Conservation (phyloP, 2,797 vertebrate species). For the Thalassophryne amazonica region DNA sequence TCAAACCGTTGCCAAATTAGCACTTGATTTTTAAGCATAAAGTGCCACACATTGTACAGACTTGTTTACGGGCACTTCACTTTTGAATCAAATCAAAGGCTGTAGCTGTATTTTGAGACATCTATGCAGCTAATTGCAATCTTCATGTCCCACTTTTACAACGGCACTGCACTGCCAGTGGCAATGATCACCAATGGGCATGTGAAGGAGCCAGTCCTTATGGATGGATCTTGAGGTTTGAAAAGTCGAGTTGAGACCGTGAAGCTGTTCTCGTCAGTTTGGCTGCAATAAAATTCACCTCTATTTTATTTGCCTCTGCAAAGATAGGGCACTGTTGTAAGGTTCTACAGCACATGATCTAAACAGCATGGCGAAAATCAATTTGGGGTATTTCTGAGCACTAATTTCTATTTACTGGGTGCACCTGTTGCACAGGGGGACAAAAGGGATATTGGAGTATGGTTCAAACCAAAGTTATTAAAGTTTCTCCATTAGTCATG, state of each 20-base stretch:
- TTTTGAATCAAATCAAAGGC: too few relatives aligned
- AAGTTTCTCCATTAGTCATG: too few relatives aligned
- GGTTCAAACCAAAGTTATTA: too few relatives aligned
- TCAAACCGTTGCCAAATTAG: neutral
- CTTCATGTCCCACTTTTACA: neutral
- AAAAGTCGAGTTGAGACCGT: neutral
- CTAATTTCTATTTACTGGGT: too few relatives aligned
- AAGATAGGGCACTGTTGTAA: too few relatives aligned
- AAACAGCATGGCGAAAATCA: too few relatives aligned
- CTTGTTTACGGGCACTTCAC: too few relatives aligned
- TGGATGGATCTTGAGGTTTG: neutral
- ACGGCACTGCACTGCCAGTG: neutral
- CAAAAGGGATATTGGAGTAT: too few relatives aligned
- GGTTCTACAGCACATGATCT: too few relatives aligned
- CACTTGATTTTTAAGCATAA: neutral
- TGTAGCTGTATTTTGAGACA: neutral
- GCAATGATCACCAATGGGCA: neutral
- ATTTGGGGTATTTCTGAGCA: too few relatives aligned
- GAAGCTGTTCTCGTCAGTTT: conserved; percentile 5
- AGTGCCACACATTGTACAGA: neutral
- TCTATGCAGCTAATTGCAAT: neutral
- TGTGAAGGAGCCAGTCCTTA: neutral
- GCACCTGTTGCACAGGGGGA: too few relatives aligned
- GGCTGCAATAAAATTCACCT: conserved; percentile 17
- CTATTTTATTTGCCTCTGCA: conserved; percentile 9